Percentiles rank a stretch among this genome's conserved stretches.
These are phyloP conservation scores for Urocynchramus pylzowi DNA, from an alignment of 2,113 vertebrate species.

Conservation along the genomic window DNA sequence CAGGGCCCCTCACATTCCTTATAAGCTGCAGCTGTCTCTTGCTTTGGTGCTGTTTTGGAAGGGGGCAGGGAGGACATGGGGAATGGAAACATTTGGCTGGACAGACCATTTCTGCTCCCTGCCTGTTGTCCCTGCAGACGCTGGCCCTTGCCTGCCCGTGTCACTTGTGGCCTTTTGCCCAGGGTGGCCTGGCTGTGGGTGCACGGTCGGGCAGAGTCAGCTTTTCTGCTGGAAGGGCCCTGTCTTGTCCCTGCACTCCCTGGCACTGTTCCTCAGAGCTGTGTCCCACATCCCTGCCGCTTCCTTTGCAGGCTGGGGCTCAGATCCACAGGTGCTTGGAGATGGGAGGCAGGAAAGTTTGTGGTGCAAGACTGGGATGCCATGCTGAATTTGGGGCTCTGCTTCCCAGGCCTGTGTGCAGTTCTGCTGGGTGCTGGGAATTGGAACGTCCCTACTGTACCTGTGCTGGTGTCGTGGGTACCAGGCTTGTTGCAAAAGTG, in stretches of 20 bases:
- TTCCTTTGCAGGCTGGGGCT: not conserved
- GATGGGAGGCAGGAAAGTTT: not conserved
- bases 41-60: constrained; percentile 77
- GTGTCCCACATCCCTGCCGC: not conserved
- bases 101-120: constrained; percentile 16
- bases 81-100: constrained; percentile 72
- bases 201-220: not conserved
- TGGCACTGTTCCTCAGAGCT: not conserved
- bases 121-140: not conserved
- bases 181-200: not conserved
- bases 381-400: not conserved
- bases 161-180: not conserved
- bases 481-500: not conserved
- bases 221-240: not conserved
- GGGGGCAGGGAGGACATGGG: constrained; percentile 67
- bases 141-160: not conserved
- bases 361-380: not conserved
- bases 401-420: not conserved
- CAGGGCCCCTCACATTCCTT: constrained; percentile 93
- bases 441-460: not conserved
- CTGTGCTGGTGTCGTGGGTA: not conserved
- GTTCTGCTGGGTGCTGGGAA: not conserved
- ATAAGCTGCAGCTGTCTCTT: constrained; percentile 94
- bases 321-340: rapidly evolving
- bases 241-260: not conserved